Percentiles rank a stretch among this genome's conserved stretches.
These are phyloP conservation scores for Zeuzera pyrina DNA, from an alignment of 2,888 invertebrate genomes.

Conservation along the genomic window DNA sequence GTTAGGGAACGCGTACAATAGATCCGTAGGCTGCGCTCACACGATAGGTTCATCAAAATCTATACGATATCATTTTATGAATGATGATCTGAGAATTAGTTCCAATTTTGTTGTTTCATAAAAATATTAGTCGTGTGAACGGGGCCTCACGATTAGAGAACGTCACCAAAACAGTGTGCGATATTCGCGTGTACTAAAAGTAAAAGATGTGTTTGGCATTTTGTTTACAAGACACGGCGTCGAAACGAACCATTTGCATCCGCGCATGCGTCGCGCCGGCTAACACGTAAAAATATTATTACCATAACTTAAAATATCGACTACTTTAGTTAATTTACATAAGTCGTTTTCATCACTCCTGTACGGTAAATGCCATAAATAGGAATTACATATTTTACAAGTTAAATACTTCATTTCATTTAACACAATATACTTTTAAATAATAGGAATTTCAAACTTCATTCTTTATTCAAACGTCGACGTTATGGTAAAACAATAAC, in stretches of 20 bases:
- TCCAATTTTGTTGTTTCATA: too few species aligned
- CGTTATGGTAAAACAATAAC: constrained; percentile 44
- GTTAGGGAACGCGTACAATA: constrained; percentile 4
- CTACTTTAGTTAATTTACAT: constrained; percentile 55
- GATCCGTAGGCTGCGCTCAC: constrained; percentile 19
- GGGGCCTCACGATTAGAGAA: too few species aligned
- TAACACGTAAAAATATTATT: constrained; percentile 25
- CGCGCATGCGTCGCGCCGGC: constrained; percentile 8
- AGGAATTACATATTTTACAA: constrained; percentile 64
- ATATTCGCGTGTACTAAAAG: constrained; percentile 22
- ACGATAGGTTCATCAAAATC: too few species aligned
- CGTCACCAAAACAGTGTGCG: constrained; percentile 41
- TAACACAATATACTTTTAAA: too few species aligned
- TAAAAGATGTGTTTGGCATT: constrained; percentile 52
- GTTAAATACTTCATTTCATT: constrained; percentile 37
- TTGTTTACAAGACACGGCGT: constrained; percentile 31
- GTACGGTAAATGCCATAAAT: constrained; percentile 70
- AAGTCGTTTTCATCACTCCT: constrained; percentile 61
- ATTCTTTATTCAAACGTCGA: constrained; percentile 28
- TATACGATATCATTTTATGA: too few species aligned
- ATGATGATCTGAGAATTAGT: too few species aligned
- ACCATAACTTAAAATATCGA: constrained; percentile 50
- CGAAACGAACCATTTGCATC: constrained; percentile 22
- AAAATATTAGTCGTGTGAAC: too few species aligned
- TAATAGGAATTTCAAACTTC: constrained; percentile 28